These are phyloP conservation scores for Sebastes steindachneri DNA, from an alignment of 2,797 vertebrate species.

Conservation along the genomic window DNA sequence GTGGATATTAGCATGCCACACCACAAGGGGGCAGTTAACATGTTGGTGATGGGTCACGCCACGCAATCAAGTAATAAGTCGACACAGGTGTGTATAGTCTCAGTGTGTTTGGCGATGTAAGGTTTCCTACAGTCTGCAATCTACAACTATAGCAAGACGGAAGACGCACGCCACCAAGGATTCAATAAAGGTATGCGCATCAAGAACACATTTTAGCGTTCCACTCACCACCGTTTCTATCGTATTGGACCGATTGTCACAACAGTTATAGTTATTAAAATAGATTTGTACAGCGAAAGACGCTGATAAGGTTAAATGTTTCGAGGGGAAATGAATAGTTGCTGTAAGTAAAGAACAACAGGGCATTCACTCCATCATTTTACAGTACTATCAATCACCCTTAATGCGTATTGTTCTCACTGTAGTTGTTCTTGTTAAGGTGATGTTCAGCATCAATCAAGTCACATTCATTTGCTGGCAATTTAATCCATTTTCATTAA, in stretches of 20 bases:
- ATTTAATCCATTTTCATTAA: conserved; percentile 66
- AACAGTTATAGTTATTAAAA: neutral
- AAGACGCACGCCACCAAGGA: too few relatives aligned
- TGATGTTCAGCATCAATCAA: conserved; percentile 71
- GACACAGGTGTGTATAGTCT: neutral
- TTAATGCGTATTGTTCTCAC: conserved; percentile 55
- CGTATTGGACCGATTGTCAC: neutral
- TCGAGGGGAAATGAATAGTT: neutral
- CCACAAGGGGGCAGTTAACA: neutral
- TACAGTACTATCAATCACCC: conserved; percentile 53
- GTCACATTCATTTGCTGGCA: conserved; percentile 52
- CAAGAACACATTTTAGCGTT: neutral
- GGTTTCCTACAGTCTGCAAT: too few relatives aligned
- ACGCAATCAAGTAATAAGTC: neutral
- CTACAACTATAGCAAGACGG: too few relatives aligned
- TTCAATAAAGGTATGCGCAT: neutral
- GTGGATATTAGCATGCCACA: neutral
- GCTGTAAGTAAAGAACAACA: conserved; percentile 11
- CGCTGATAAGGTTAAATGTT: neutral
- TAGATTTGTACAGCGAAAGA: neutral
- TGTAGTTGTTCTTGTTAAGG: conserved; percentile 54
- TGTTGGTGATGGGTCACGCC: neutral
- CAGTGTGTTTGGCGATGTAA: neutral
- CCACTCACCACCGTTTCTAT: accelerated
- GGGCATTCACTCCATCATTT: conserved; percentile 30